Base-by-base conservation (phyloP, 2,797 vertebrate species). In the Falco novaeseelandiae region DNA sequence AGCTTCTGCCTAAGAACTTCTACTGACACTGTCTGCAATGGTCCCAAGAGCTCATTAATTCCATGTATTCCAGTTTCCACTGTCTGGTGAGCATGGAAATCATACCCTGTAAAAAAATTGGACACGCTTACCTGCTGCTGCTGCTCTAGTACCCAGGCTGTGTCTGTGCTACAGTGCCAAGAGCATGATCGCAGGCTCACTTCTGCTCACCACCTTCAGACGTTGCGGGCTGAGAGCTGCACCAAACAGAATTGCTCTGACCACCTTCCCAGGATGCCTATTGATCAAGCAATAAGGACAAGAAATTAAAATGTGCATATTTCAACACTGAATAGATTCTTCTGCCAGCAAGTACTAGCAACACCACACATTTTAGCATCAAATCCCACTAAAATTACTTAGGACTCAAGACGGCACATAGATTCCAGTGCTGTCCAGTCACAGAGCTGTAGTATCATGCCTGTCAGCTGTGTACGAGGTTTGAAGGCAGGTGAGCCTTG, bases 61-160 rank as follows among this genome's bases (percentile, higher is more conserved):
- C 80, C 65, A 40, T 87, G 83, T 90, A 69, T 96, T 95, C 80
- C 86, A 76, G 57, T 82, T 96, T 90, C 69, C 80, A 76, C 61
- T 87, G 54, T 79, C 62, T 86, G 83, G 84, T 88, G 73, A 76
- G 86, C 83, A 70, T 82, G 90, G 58, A 90, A 96, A 93, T 94
- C 88, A 84, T 86, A 93, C 91, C 49, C 85, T 90, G 69, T 90
- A 94, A 74, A 95, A 88, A 44, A 93, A 95, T 55, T 86, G 70
- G 94, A 81, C 85, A 86, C 85, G 25, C 76, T 86, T 86, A 46
- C 55, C 65, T 93, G 79, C 57, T 55, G 69, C 55, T 88, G 90
- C 85, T 90, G 76, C 49, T 86, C 82, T 54, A 38, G 54, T 54
- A 81, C 26, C 32, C 36, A 51, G 80, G 40, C 88, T 96, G 79